A percentile compares a stretch with the other conserved stretches of the same genome.
Conservation (phyloP, 2,888 invertebrate genomes). For the Chorisops tibialis region DNA sequence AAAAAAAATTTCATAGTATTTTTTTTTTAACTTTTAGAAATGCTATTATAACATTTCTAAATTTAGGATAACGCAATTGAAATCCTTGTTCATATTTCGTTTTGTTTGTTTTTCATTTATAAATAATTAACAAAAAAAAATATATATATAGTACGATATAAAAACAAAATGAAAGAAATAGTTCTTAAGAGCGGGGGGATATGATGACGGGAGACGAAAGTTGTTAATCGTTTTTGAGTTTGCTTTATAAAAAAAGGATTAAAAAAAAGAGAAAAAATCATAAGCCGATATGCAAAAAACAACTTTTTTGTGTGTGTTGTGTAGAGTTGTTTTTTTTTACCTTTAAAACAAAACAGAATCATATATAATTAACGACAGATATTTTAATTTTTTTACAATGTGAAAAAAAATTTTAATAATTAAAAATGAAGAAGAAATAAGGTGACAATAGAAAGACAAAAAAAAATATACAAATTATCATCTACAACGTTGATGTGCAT, state of each 20-base stretch:
- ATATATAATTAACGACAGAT: constrained; percentile 21
- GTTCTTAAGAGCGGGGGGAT: background rate
- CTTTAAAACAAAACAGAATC: constrained; percentile 12
- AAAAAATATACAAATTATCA: background rate
- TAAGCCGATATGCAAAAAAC: too few species aligned
- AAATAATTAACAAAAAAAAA: constrained; percentile 24
- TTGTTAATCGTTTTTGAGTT: constrained; percentile 5
- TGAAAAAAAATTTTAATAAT: constrained; percentile 17
- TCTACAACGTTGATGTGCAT: background rate
- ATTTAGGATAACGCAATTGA: background rate
- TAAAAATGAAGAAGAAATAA: constrained; percentile 15
- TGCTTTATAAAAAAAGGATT: background rate
- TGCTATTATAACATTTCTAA: too few species aligned
- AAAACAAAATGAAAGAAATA: constrained; percentile 5
- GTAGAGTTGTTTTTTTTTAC: background rate
- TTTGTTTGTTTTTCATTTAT: background rate
- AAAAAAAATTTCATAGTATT: background rate
- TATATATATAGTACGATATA: background rate
- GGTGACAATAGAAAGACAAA: constrained; percentile 1
- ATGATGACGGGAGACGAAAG: background rate
- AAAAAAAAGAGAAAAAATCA: too few species aligned
- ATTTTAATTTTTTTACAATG: constrained; percentile 20
- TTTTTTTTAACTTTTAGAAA: background rate
- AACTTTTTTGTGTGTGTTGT: background rate
- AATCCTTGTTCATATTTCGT: background rate